Base-by-base conservation (phyloP, 1,140 invertebrate species). In the Diorhabda sublineata region DNA sequence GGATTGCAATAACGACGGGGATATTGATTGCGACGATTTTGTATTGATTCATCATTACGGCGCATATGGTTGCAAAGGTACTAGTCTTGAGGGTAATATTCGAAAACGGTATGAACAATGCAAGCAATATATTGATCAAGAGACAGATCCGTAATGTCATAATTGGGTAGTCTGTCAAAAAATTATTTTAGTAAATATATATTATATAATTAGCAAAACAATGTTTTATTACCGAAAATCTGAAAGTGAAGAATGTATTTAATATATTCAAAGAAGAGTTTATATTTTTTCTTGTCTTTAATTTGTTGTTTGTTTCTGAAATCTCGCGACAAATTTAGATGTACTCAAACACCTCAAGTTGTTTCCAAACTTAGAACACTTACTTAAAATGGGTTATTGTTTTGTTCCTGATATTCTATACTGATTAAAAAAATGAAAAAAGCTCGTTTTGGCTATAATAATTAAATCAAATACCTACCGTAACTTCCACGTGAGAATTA, bases 1-100 rank as follows among this genome's bases (percentile, higher is more conserved):
- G 88, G 93, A 95, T 81, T 95, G 93, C 77, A 94, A 94, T 75
- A 84, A 84, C 2, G 92, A 94, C 74, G 88, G 88, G 3, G 75
- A 74, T 62, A 85, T 96, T 45, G 86, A 94, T 79, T 96, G 94
- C 76, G 88, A 89, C 62, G 94, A 96, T 81, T 94, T 88, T 80
- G 89, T 90, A 65, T 85, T 89, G 7, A 93, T 95, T 74, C 94
- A 95, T 82, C 88, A 87, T 74, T 79, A 87, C 42, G 92, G 92
- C 6, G 91, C 88, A 7, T 92, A 91, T 75, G 91, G 90, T 52
- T 94, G 92, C 79, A 77, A 72, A 7, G 87, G 84, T 4, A 81
- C 84, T 0, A 11, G 58, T 11, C 75, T 86, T 5, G 84, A 84
- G 7, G 84, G 80, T 73, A 76, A 83, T 9, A 86, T 84, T 71